Evolutionary conservation across 2,888 invertebrate genomes (phyloP), one percentile per base, ranked within the genome.

Genomic region (Tiliacea citrago): DNA sequence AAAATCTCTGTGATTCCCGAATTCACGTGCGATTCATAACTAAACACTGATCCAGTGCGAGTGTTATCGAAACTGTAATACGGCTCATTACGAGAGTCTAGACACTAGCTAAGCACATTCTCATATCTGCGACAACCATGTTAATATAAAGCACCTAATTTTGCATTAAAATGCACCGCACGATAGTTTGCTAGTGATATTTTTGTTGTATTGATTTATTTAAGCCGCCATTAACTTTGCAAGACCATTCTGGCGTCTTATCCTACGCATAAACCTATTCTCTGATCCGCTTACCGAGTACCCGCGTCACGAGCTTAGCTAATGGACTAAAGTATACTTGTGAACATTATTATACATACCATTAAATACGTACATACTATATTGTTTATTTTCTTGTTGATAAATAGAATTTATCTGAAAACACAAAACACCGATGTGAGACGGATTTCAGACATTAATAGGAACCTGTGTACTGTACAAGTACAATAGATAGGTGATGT

Each of bases 251-350:
- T 87, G 88, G 88, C 90, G 88, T 90, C 91, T 92, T 91, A 92
- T 91, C 90, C 82, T 85, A 88, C 86, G 89, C 90, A 88, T 92
- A 92, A 93, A 91, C 91, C 90, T 90, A 91, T 91, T 91, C 89
- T 89, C 88, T 92, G 91, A 93, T 93, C 93, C 92, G 90, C 92
- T 93, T 93, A 92, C 89, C 82, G 89, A 86, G 89, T 79, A 81
- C 82, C 89, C 85, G 88, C 88, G 88, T 87, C 87, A 86, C 82
- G 77, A 88, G 92, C 92, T 93, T 93, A 91, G 92, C 92, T 93
- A 93, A 93, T 93, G 93, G 93, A 92, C 89, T 86, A 85, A 86
- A 86, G 80, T 88, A 85, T 90, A 88, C 82, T 89, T 89, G 86
- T 86, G 74, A 86, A 86, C 84, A 83, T 79, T 75, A 84, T 74